Evolutionary conservation across 2,113 vertebrate species (phyloP).

Genomic region (Cyanocitta stelleri): DNA sequence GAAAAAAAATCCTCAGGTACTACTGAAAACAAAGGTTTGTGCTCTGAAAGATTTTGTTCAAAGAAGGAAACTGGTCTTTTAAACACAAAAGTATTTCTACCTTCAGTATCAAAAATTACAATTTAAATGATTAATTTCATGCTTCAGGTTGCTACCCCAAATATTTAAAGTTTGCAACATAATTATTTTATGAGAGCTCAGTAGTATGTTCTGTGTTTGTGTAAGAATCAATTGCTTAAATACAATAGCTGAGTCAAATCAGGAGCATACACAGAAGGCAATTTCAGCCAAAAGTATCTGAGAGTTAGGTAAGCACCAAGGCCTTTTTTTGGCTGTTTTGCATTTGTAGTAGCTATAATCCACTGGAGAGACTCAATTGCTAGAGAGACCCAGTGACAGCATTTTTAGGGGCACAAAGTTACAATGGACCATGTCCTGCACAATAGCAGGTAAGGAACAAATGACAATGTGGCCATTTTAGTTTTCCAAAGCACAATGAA

Average conservation of each 20-base stretch:
- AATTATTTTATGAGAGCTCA: not conserved
- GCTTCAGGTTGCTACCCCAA: not conserved
- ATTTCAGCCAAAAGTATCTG: not conserved
- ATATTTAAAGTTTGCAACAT: not conserved
- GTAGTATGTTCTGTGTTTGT: not conserved
- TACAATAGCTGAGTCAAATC: not conserved
- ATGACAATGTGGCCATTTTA: not conserved
- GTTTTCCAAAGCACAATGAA: not conserved
- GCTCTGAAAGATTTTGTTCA: not conserved
- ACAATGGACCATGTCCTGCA: not conserved
- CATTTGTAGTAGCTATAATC: not conserved
- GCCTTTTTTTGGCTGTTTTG: not conserved
- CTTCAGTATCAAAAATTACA: not conserved
- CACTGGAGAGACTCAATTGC: not conserved
- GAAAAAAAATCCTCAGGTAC: not conserved
- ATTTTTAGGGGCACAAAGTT: not conserved
- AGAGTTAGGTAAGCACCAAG: not conserved
- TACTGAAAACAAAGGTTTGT: not conserved
- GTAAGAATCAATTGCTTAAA: not conserved
- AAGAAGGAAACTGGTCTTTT: not conserved
- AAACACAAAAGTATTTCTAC: not conserved
- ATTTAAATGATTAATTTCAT: not conserved
- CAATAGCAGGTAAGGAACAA: not conserved
- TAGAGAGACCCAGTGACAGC: not conserved
- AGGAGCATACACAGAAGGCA: not conserved